Evolutionary conservation across 2,113 vertebrate genomes (phyloP).

Genomic region (Ceratotherium simum): DNA sequence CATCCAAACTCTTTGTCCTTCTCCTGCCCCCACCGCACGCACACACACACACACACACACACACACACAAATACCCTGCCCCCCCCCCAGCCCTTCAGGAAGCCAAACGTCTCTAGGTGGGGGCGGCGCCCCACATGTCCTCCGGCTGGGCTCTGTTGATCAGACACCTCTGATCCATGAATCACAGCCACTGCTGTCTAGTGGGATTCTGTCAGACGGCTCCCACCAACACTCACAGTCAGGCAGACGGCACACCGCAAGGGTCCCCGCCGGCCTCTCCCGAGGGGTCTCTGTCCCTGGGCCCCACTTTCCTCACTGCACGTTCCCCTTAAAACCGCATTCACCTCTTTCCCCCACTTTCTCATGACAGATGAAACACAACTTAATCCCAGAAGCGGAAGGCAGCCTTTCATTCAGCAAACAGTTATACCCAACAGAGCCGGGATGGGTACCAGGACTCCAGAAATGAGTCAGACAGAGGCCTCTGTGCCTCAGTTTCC

Average conservation of each 20-base stretch:
- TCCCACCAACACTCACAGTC: not conserved
- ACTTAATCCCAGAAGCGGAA: not conserved
- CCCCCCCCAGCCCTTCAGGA: not conserved
- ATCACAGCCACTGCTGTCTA: not conserved
- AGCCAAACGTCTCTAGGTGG: not conserved
- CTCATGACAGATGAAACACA: not conserved
- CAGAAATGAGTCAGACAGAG: not conserved
- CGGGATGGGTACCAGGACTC: too few species aligned
- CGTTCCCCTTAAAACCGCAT: not conserved
- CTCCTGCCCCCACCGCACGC: not conserved
- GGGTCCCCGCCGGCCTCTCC: rapidly evolving
- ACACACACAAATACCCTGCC: not conserved
- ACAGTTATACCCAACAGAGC: too few species aligned
- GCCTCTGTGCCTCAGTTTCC: not conserved
- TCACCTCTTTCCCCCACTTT: not conserved
- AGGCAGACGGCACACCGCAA: not conserved
- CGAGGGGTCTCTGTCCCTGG: rapidly evolving
- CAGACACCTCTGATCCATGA: not conserved
- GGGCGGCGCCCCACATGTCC: not conserved
- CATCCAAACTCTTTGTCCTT: not conserved
- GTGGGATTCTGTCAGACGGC: not conserved
- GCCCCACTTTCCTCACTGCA: not conserved
- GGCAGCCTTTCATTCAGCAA: not conserved
- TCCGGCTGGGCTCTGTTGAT: not conserved
- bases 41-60: rapidly evolving